Evolutionary conservation across 1,140 invertebrate species (phyloP), one percentile per base, ranked within the genome.

Genomic region (Ladona fulva): DNA sequence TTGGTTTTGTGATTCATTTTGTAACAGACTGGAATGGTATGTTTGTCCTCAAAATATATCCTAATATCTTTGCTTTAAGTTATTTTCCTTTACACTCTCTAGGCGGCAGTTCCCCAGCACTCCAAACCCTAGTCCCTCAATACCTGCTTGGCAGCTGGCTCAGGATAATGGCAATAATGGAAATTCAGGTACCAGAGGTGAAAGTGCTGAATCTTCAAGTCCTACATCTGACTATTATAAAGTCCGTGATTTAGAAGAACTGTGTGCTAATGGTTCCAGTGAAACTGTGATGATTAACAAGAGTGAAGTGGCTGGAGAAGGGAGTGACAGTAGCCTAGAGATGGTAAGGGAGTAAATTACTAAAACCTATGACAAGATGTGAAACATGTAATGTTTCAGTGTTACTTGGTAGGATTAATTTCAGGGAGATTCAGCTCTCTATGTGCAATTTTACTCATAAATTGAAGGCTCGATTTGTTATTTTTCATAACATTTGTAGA

Each of bases 61-160:
- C n/a, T n/a, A n/a, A n/a, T n/a, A n/a, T 37, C 8, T 37, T 8
- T 37, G 1, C 29, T 37, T 37, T 37, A 37, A 37, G 29, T 5
- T 66, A 19, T 66, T 66, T 66, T 66, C 79, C 73, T 79, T 81
- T 83, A 76, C 81, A 91, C 93, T 83, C 91, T 92, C 22, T 25
- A 76, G 11, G 74, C 78, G n/a, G 29, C 77, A 29, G 24, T 84
- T 87, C 0, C 85, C 89, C 3, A 87, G 86, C 79, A 86, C 82
- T n/a, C 85, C 88, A 12, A 87, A 90, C 1, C 89, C 91, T 14
- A 90, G 91, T 7, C 89, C 91, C 12, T 92, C 91, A 0, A 93
- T 93, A 79, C 92, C 92, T 25, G 87, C 91, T 12, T 94, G 92
- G 92, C 92, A 93, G 83, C 85, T 92, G 52, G 82, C 84, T 76